Evolutionary conservation across 2,888 invertebrate species (phyloP), one percentile per base, ranked within the genome.

Genomic region (Ophion ventricosus): DNA sequence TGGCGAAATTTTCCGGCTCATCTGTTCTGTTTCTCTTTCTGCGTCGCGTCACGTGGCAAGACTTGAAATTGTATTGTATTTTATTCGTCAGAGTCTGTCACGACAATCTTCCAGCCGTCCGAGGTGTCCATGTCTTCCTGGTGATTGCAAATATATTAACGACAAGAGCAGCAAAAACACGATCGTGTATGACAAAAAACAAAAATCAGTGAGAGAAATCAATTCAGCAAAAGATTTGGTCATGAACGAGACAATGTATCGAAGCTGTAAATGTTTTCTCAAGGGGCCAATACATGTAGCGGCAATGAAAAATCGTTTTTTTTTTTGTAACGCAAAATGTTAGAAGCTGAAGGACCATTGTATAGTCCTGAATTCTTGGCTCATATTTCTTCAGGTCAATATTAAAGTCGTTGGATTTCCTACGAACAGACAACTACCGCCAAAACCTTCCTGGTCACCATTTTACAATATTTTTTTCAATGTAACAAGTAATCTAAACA

Each of bases 81-180:
- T 43, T 85, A 82, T 76, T 85, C 80, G 73, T 73, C 76, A 76
- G 75, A 59, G 79, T 85, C 79, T 73, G 72, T 56, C 61, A 76
- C 40, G 66, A 79, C 54, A 76, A 75, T 75, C 17, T 80, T 67
- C 80, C 49, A 72, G 67, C 26, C 61, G 64, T 86, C 86, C 87
- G 84, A 67, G 84, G 74, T 80, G 85, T 85, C 89, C 88, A 84
- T 84, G 82, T 75, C 80, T 73, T 86, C 88, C 90, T 90, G 79
- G 81, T 87, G 88, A 90, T 83, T 80, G 86, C 81, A 86, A 82
- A 88, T 70, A 86, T 84, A 81, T 66, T 29, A 83, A 84, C 84
- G 80, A 73, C 67, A 43, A 80, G 64, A 75, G 67, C 29, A 81
- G 35, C 20, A 64, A 66, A 83, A 66, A 63, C 14, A 57, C 35